Conservation (phyloP, 2,113 vertebrate species). For the Alectura lathami region DNA sequence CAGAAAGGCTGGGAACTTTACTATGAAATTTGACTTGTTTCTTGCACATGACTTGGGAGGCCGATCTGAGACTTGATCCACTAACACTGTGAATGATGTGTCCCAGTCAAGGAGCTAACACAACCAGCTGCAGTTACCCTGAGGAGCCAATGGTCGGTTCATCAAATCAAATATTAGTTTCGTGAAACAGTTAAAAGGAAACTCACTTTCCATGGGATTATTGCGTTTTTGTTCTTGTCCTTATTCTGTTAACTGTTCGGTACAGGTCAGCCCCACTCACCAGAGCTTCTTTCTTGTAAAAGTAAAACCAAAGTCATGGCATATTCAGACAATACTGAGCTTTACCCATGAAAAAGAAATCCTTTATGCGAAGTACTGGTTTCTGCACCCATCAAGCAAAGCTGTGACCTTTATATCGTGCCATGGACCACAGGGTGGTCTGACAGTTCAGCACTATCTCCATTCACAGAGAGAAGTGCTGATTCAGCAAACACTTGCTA, state of each 20-base stretch:
- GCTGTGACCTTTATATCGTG: background rate
- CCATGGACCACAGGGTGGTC: background rate
- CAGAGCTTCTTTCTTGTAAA: background rate
- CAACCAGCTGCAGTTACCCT: background rate
- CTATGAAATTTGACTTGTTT: background rate
- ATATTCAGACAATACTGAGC: background rate
- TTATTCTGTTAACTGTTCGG: background rate
- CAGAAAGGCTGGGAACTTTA: background rate
- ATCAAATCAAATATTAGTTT: background rate
- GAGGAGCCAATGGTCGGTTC: background rate
- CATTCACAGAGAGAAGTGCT: background rate
- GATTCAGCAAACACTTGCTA: background rate
- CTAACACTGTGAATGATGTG: background rate
- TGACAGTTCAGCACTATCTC: background rate
- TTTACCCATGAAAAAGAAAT: background rate
- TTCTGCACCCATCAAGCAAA: background rate
- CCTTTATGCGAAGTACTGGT: accelerated
- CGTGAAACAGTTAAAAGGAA: background rate
- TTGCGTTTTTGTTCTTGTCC: background rate
- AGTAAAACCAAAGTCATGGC: background rate
- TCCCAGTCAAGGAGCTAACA: background rate
- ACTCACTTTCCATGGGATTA: background rate
- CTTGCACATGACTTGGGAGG: background rate
- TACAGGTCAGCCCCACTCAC: background rate
- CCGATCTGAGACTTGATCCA: background rate